Evolutionary conservation across 2,888 invertebrate genomes (phyloP).

Genomic region (Chironomus tentans): DNA sequence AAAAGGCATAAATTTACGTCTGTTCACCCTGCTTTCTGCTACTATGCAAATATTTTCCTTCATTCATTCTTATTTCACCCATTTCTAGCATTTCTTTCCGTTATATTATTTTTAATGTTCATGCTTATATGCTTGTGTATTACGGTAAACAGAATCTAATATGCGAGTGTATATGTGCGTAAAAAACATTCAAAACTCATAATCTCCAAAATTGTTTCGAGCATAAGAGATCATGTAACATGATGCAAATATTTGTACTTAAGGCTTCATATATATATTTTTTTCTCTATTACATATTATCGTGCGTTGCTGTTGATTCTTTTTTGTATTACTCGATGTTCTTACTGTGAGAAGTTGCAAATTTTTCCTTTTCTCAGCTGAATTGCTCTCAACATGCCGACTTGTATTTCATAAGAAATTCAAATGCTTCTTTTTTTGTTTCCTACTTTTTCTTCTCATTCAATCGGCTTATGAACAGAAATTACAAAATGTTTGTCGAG

Average conservation of each 20-base stretch:
- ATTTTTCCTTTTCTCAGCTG: neutral
- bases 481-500: too few relatives aligned
- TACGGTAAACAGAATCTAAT: too few relatives aligned
- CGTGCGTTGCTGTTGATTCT: neutral
- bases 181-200: neutral
- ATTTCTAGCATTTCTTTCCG: neutral
- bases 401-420: too few relatives aligned
- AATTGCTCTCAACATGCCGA: too few relatives aligned
- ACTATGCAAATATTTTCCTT: neutral
- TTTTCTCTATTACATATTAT: neutral
- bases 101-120: too few relatives aligned
- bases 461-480: too few relatives aligned
- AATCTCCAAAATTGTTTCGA: neutral
- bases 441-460: too few relatives aligned
- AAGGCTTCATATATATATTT: neutral
- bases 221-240: conserved; percentile 3
- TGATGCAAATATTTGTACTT: conserved; percentile 5
- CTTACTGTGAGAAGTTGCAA: neutral
- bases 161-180: neutral
- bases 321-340: neutral
- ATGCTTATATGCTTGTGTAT: too few relatives aligned
- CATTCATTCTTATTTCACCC: neutral
- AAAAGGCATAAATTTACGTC: neutral
- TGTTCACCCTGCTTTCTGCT: neutral
- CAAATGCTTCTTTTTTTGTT: too few relatives aligned